A percentile compares a stretch with the other conserved stretches of the same genome.
These are phyloP conservation scores for Epinotia brunnichana DNA, from an alignment of 2,888 invertebrate species.

Conservation along the genomic window DNA sequence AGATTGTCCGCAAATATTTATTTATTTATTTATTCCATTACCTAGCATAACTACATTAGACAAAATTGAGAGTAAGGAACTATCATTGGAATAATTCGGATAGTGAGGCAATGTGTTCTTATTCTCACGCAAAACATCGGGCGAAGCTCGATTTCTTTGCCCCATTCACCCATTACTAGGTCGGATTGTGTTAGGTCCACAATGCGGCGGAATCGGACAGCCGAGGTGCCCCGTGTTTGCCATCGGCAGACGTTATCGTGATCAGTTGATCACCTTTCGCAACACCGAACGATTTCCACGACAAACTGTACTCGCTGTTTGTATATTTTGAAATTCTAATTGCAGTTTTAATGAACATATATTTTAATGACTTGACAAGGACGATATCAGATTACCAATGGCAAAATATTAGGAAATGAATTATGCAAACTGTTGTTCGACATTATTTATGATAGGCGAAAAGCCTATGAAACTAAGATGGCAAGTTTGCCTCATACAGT, in stretches of 20 bases:
- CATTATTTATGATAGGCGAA: slow-evolving; percentile 14
- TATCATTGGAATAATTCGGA: slow-evolving; percentile 35
- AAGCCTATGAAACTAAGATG: background rate
- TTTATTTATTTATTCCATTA: no score
- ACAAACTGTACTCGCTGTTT: slow-evolving; percentile 48
- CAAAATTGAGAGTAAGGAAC: slow-evolving; percentile 20
- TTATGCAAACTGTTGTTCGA: slow-evolving; percentile 25
- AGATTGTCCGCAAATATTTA: no score
- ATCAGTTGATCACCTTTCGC: slow-evolving; percentile 62
- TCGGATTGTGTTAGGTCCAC: slow-evolving; percentile 46
- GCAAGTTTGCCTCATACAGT: background rate
- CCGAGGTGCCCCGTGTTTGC: slow-evolving; percentile 51
- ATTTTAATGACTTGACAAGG: slow-evolving; percentile 45
- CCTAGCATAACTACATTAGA: background rate
- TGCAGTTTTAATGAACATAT: slow-evolving; percentile 50
- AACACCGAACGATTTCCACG: slow-evolving; percentile 64
- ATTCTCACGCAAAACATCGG: slow-evolving; percentile 47
- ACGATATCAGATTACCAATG: slow-evolving; percentile 41
- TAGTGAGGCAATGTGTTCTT: slow-evolving; percentile 45
- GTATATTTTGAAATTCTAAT: slow-evolving; percentile 56
- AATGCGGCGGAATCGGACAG: slow-evolving; percentile 58
- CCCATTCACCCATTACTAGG: slow-evolving; percentile 56
- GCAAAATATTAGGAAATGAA: slow-evolving; percentile 28
- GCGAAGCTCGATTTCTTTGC: slow-evolving; percentile 55
- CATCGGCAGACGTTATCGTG: slow-evolving; percentile 55